Percentiles rank a stretch among this genome's conserved stretches.
phyloP scores from a whole-genome alignment of 2,797 vertebrate species.

The Hydrophis major region DNA sequence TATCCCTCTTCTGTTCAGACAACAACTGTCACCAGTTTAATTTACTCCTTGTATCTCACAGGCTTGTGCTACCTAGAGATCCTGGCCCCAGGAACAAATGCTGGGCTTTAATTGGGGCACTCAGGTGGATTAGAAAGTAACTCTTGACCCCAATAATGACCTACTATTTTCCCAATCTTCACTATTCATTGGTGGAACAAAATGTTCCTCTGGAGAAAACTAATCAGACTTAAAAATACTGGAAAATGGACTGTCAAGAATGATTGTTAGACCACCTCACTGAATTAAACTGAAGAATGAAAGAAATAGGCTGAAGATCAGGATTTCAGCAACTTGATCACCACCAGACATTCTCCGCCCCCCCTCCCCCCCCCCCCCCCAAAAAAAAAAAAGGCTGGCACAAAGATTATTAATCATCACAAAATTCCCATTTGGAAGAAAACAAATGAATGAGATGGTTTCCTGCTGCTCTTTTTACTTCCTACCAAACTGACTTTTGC shows the following conservation, averaged over 20 bases:
- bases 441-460: neutral
- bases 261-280: neutral
- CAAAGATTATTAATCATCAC: neutral
- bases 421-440: neutral
- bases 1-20: constrained; percentile 29
- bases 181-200: neutral
- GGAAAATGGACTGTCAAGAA: neutral
- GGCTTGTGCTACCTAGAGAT: neutral
- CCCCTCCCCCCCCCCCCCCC: no score
- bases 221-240: neutral
- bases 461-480: neutral
- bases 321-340: neutral
- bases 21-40: constrained; percentile 50
- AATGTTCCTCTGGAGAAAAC: neutral
- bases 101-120: neutral
- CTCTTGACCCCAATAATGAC: rapidly evolving
- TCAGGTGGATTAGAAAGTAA: rapidly evolving
- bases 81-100: rapidly evolving
- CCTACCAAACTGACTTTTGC: neutral
- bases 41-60: constrained; percentile 35
- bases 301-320: neutral
- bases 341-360: neutral
- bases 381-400: neutral
- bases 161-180: neutral
- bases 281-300: neutral